Conservation (phyloP, 2,888 invertebrate species). For the Heliconius ethilla region DNA sequence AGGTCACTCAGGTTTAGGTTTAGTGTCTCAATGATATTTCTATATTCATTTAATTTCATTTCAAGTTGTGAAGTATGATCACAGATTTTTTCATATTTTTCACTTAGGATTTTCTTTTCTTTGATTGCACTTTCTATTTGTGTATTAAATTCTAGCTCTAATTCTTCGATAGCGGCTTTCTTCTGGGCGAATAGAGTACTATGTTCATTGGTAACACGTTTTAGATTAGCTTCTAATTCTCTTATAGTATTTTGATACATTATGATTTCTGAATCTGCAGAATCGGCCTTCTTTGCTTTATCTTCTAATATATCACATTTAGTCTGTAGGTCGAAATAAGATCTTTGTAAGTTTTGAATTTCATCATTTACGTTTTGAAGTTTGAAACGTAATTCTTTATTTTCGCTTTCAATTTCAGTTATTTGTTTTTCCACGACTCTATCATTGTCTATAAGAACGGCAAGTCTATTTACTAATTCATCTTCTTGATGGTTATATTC, state of each 20-base stretch:
- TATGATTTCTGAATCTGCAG: conserved; percentile 59
- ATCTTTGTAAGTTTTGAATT: conserved; percentile 74
- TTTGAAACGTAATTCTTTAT: conserved; percentile 79
- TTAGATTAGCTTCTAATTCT: conserved; percentile 73
- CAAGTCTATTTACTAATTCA: conserved; percentile 83
- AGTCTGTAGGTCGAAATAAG: conserved; percentile 70
- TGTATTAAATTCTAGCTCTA: conserved; percentile 73
- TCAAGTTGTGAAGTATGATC: conserved; percentile 73
- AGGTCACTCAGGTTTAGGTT: conserved; percentile 65
- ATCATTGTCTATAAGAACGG: conserved; percentile 83
- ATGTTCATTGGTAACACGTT: conserved; percentile 63
- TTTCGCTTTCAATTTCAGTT: conserved; percentile 81
- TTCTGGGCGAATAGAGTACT: conserved; percentile 69
- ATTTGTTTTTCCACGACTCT: conserved; percentile 84
- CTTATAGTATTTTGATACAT: conserved; percentile 65
- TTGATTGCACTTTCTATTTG: conserved; percentile 75
- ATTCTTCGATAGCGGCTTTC: conserved; percentile 70
- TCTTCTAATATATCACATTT: conserved; percentile 63
- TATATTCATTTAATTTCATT: conserved; percentile 65
- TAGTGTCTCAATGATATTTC: conserved; percentile 61
- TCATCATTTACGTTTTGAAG: conserved; percentile 78
- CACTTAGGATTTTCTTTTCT: conserved; percentile 74
- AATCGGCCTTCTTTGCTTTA: conserved; percentile 64
- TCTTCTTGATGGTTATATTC: conserved; percentile 85
- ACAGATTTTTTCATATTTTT: conserved; percentile 75